Base-by-base conservation (phyloP, 2,888 invertebrate genomes). In the Lepidochitona cinerea region DNA sequence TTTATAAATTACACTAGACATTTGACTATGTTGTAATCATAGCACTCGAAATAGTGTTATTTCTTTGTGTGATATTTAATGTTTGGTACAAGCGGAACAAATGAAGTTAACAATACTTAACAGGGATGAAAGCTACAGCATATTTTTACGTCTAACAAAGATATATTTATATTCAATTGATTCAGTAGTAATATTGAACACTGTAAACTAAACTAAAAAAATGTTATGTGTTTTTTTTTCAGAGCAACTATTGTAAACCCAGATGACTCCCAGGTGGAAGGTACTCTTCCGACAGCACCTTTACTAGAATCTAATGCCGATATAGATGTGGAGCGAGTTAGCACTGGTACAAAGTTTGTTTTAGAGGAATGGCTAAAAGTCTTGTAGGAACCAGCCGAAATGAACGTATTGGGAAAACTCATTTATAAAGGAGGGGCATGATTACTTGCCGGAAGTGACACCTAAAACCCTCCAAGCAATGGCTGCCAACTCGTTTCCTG, bases 291-390 rank as follows among this genome's bases (percentile, higher is more conserved):
- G 6, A 75, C 83, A 32, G 66, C 59, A 26, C 81, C 81, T 37
- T 73, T 87, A 14, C 73, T 87, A 2, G 75, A 79, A 49, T 77
- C 79, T 6, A 74, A 83, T 23, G 79, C 78, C 18, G 80, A 78
- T 35, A 79, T 81, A 53, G 82, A 81, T 64, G 70, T 54, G 9
- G 87, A 85, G 37, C 73, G 88, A 65, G 86, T 88, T 35, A 88
- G 87, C 70, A 87, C 88, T 0, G 88, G 88, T 6, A 88, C 87
- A 26, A 87, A 87, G 70, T 87, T 84, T 78, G 86, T 84, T 9
- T 70, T 88, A 49, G 80, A 81, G 64, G 84, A 87, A 70, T 88
- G 87, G 49, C 49, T 49, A n/a, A 49, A 86, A 79, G 87, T n/a
- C 74, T 75, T 52, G 12, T 41, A 64, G 49, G 49, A 23, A n/a